Conservation (phyloP, 1,140 invertebrate species). For the Micrasema minimum region DNA sequence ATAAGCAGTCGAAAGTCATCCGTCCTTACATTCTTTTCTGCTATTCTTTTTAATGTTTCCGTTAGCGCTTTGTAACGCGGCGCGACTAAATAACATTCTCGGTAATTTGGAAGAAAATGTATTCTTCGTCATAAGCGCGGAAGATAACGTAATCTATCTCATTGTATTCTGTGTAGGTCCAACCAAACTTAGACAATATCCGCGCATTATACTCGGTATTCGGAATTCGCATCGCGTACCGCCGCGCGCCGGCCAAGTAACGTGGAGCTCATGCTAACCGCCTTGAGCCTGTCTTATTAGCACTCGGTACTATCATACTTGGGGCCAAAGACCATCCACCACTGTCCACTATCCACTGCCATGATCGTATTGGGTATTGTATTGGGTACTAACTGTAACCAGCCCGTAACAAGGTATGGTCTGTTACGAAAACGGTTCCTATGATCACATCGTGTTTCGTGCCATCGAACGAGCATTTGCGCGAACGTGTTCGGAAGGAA, state of each 20-base stretch:
- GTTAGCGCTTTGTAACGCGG: neutral
- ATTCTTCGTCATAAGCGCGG: slow-evolving; percentile 13
- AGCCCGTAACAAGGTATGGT: slow-evolving; percentile 23
- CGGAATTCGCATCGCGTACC: slow-evolving; percentile 14
- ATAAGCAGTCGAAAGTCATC: slow-evolving; percentile 1
- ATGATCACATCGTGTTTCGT: slow-evolving; percentile 20
- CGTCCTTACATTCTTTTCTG: neutral
- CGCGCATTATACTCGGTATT: slow-evolving; percentile 25
- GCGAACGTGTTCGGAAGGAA: slow-evolving; percentile 10
- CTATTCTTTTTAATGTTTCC: slow-evolving; percentile 9
- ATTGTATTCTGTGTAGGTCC: slow-evolving; percentile 24
- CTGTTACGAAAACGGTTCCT: slow-evolving; percentile 31
- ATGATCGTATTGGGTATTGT: slow-evolving; percentile 11
- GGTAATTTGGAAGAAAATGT: neutral
- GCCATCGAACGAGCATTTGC: neutral
- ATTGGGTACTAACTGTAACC: too few relatives aligned
- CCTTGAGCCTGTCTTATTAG: too few relatives aligned
- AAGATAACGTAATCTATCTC: slow-evolving; percentile 29
- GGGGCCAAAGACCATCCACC: too few relatives aligned
- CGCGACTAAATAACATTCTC: neutral
- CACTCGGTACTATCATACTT: too few relatives aligned
- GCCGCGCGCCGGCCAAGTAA: neutral
- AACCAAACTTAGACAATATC: slow-evolving; percentile 26
- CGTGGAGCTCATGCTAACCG: too few relatives aligned
- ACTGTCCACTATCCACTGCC: too few relatives aligned